These are phyloP conservation scores for Amblyornis subalaris DNA, from an alignment of 2,113 vertebrate genomes.

Conservation along the genomic window DNA sequence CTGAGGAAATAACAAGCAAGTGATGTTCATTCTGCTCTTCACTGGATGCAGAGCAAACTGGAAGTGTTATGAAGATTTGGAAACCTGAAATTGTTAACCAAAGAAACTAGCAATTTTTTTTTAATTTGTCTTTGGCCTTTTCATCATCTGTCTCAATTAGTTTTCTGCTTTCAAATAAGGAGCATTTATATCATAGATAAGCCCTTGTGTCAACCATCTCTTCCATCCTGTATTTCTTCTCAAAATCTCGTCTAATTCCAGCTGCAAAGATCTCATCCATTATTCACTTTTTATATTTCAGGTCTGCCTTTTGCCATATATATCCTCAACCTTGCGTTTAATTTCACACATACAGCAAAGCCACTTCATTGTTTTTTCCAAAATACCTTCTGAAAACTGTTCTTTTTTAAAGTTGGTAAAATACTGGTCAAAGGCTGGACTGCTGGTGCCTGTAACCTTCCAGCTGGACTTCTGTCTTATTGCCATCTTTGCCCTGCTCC, in stretches of 20 bases:
- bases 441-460: neutral
- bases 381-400: neutral
- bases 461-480: neutral
- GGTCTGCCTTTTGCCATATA: neutral
- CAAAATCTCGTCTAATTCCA: neutral
- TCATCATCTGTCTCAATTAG: neutral
- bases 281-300: neutral
- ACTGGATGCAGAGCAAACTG: neutral
- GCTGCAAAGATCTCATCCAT: neutral
- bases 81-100: neutral
- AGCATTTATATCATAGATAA: neutral
- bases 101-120: neutral
- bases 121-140: neutral
- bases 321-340: neutral
- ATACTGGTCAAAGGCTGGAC: neutral
- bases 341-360: neutral
- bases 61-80: neutral
- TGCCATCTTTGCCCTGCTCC: neutral
- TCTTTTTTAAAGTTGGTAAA: neutral
- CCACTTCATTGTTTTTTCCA: neutral
- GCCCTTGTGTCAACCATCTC: neutral
- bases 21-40: neutral
- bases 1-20: neutral
- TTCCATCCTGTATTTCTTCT: neutral
- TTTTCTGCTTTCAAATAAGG: neutral